Evolutionary conservation across 2,113 vertebrate genomes (phyloP).

Genomic region (Rhinolophus ferrumequinum): DNA sequence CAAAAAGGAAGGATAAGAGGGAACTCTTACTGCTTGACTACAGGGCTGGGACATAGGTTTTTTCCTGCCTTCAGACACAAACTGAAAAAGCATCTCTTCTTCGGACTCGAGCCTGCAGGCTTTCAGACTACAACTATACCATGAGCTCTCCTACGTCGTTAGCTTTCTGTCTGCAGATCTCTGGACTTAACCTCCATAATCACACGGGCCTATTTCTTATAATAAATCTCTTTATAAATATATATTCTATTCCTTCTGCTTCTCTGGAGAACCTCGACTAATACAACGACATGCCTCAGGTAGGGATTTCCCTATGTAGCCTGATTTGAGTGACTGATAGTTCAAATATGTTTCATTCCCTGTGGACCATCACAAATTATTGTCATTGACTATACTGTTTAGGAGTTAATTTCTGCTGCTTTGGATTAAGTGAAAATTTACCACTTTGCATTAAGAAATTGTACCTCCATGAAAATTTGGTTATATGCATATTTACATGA

Average conservation of each 20-base stretch:
- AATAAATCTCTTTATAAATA: background rate
- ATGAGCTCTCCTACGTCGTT: background rate
- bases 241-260: background rate
- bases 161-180: background rate
- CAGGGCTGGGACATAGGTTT: background rate
- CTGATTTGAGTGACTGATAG: background rate
- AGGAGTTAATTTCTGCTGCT: background rate
- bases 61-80: background rate
- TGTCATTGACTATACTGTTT: background rate
- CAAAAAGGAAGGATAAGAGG: background rate
- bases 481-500: background rate
- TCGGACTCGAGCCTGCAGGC: background rate
- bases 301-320: background rate
- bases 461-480: background rate
- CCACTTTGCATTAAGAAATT: background rate
- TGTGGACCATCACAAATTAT: background rate
- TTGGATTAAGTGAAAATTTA: background rate
- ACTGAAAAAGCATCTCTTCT: background rate
- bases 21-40: background rate
- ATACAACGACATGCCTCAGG: background rate
- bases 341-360: background rate
- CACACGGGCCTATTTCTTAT: background rate
- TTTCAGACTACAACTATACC: background rate
- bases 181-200: background rate
- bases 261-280: background rate